Conservation (phyloP, 2,888 invertebrate genomes). For the Athalia circularis region DNA sequence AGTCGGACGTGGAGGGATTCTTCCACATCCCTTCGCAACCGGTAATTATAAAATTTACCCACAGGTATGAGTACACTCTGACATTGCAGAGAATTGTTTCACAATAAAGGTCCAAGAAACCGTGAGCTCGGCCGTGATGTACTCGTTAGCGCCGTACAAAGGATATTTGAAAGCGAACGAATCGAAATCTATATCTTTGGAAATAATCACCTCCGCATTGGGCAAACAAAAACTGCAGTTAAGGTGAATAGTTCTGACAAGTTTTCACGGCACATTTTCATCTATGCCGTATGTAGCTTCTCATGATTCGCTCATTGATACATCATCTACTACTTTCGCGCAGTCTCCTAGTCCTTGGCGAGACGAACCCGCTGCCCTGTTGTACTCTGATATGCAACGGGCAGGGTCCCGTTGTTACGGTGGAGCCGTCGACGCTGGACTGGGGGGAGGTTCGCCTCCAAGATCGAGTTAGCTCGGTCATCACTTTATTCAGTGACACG, state of each 20-base stretch:
- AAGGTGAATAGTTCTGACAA: constrained; percentile 48
- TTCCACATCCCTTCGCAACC: constrained; percentile 72
- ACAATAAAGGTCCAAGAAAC: constrained; percentile 56
- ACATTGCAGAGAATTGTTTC: too few relatives aligned
- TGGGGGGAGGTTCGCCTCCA: constrained; percentile 81
- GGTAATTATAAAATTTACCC: constrained; percentile 62
- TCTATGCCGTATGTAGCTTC: background rate
- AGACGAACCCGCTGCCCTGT: constrained; percentile 63
- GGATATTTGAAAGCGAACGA: constrained; percentile 73
- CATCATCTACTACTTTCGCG: background rate
- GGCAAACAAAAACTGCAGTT: constrained; percentile 73
- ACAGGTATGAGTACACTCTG: too few relatives aligned
- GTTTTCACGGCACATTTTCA: background rate
- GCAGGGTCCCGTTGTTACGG: constrained; percentile 82
- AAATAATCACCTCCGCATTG: constrained; percentile 73
- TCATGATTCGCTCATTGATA: too few relatives aligned
- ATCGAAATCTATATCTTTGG: constrained; percentile 73
- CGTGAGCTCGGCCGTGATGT: constrained; percentile 54
- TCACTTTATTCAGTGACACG: constrained; percentile 82
- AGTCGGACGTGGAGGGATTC: constrained; percentile 75
- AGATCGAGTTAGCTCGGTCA: constrained; percentile 73
- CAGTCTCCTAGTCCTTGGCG: constrained; percentile 73
- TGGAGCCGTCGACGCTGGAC: constrained; percentile 78
- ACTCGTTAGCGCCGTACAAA: constrained; percentile 62
- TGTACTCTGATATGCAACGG: constrained; percentile 77